phyloP scores from a whole-genome alignment of 2,797 vertebrate species.

The Amphiprion clarkii region DNA sequence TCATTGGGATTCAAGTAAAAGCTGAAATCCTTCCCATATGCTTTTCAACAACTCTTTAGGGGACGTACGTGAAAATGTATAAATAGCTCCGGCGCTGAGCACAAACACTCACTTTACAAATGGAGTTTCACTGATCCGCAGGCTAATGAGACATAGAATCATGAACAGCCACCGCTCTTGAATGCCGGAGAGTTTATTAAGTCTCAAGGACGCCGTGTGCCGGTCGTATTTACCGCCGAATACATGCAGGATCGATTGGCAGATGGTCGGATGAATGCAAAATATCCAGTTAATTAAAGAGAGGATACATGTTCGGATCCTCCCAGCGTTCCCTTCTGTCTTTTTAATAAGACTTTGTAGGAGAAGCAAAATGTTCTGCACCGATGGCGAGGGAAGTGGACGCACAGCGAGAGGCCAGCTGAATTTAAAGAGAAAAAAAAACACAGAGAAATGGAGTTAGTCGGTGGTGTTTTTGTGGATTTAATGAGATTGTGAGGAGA shows the following conservation, averaged over 20 bases:
- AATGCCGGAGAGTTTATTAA: constrained; percentile 18
- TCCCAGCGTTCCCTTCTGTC: constrained; percentile 6
- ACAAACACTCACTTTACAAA: background rate
- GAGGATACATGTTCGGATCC: constrained; percentile 15
- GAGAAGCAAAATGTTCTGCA: too few species aligned
- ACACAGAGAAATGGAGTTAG: too few species aligned
- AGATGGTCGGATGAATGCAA: constrained; percentile 44
- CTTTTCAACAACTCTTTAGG: too few species aligned
- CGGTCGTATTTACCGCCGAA: constrained; percentile 28
- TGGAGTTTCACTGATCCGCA: background rate
- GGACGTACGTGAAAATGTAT: too few species aligned
- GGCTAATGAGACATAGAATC: background rate
- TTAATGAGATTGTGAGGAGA: too few species aligned
- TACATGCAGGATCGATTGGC: constrained; percentile 31
- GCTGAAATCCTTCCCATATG: too few species aligned
- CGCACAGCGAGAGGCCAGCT: too few species aligned
- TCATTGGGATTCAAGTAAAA: too few species aligned
- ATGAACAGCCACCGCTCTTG: background rate
- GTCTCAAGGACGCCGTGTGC: constrained; percentile 28
- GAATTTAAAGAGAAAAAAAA: too few species aligned
- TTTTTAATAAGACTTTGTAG: constrained; percentile 2
- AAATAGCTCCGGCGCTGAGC: too few species aligned
- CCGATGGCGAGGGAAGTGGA: too few species aligned
- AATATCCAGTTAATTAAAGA: constrained; percentile 56
- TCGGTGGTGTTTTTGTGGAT: background rate